Percentiles rank a stretch among this genome's conserved stretches.
Conservation (phyloP, 2,113 vertebrate species). For the Tympanuchus pallidicinctus region DNA sequence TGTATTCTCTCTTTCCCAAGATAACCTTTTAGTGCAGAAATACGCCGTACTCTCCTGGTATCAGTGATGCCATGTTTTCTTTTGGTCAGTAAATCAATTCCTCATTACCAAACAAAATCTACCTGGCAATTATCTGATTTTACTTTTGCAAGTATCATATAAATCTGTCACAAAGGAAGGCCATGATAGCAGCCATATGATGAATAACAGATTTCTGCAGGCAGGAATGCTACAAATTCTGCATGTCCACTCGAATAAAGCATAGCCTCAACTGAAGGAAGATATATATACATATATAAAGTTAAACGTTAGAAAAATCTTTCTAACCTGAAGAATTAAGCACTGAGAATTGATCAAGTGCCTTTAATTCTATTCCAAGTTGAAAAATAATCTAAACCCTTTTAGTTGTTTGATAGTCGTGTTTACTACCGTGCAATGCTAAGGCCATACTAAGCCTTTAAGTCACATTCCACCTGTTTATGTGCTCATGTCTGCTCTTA, state of each 20-base stretch:
- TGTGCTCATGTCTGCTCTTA: background rate
- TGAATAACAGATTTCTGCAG: background rate
- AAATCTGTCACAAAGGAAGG: background rate
- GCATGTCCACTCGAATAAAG: background rate
- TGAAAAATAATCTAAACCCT: background rate
- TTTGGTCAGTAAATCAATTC: background rate
- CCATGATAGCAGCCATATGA: background rate
- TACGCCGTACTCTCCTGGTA: background rate
- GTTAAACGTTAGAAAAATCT: background rate
- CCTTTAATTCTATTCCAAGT: background rate
- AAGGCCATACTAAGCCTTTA: background rate
- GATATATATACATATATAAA: background rate
- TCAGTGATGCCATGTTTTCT: background rate
- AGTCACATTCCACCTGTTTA: background rate
- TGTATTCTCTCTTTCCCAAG: background rate
- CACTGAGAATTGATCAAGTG: background rate
- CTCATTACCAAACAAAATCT: background rate
- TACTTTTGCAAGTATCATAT: background rate
- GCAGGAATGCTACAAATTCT: background rate
- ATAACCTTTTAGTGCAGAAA: background rate
- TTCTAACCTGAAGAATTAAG: background rate
- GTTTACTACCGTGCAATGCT: background rate
- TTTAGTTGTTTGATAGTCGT: rapidly evolving
- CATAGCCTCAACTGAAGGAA: background rate
- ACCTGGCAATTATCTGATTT: background rate